phyloP scores from a whole-genome alignment of 2,888 invertebrate species.

The Oligia fasciuncula region DNA sequence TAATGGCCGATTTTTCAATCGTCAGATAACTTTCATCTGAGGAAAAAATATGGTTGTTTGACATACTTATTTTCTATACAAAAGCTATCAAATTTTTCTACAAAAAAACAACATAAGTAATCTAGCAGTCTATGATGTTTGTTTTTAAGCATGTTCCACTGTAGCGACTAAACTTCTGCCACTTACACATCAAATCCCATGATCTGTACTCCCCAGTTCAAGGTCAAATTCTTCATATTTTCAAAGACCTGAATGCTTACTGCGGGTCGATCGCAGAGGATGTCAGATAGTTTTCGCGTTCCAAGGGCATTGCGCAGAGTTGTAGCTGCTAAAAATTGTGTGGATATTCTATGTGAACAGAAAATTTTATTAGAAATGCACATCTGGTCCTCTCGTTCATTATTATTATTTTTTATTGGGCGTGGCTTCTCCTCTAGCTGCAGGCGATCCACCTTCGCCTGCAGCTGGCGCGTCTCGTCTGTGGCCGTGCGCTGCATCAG shows the following conservation, averaged over 20 bases:
- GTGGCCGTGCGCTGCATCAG: no score
- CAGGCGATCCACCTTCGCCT: no score
- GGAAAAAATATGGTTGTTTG: background rate
- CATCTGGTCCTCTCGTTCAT: background rate
- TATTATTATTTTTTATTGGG: no score
- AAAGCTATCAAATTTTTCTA: background rate
- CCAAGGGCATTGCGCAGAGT: constrained; percentile 96
- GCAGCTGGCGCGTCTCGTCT: no score
- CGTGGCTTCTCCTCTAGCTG: no score
- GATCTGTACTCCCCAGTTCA: constrained; percentile 96
- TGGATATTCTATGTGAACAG: constrained; percentile 91
- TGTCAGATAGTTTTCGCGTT: constrained; percentile 95
- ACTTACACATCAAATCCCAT: constrained; percentile 97
- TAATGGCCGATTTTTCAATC: background rate
- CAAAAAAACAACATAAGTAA: background rate
- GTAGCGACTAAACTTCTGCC: background rate
- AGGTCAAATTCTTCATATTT: constrained; percentile 93
- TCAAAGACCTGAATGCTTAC: constrained; percentile 95
- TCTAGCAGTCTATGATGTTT: background rate
- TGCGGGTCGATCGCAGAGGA: constrained; percentile 95
- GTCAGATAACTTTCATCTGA: background rate
- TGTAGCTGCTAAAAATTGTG: constrained; percentile 93
- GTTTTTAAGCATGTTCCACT: background rate
- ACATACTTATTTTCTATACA: background rate
- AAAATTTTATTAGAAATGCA: background rate